Evolutionary conservation across 2,888 invertebrate genomes (phyloP), one percentile per base, ranked within the genome.

Genomic region (Sesia bembeciformis): DNA sequence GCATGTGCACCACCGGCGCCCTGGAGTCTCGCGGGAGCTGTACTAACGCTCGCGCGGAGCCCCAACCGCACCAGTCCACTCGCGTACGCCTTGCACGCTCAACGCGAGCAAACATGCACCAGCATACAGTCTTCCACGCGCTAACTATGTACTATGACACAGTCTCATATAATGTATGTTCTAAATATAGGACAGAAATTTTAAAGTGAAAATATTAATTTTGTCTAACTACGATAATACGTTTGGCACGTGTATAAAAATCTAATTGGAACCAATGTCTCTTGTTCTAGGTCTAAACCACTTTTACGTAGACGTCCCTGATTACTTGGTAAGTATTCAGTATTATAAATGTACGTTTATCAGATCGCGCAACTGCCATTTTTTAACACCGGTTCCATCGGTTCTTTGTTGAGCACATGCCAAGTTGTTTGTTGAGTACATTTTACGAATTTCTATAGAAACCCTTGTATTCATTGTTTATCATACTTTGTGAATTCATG

Each of bases 1-100:
- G 88, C 88, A 84, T 84, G 85, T 83, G 83, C 82, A 67, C 66
- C 72, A 64, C 60, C 70, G 87, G 87, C 88, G 87, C 87, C 87
- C 74, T 72, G 66, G 77, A 76, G 87, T 87, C 87, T 88, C 83
- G 79, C 77, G 77, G 80, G 77, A 70, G 72, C 72, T 72, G 67
- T 84, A 85, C 76, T 77, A 80, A 82, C 75, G 73, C 74, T 78
- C 76, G 80, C 66, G 74, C 80, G 63, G 67, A 72, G 76, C 76
- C 75, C 74, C 67, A 67, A 64, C 74, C 65, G 61, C 72, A 77
- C 67, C 86, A 88, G 85, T 88, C 74, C 66, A 73, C 67, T 67
- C 78, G 80, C 76, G 76, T 65, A 61, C 70, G 69, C 73, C 76
- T 66, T 61, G 58, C 64, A 57, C 64, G 67, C 65, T 72, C 73